Conservation (phyloP, 92 coral and sea anemone species). For the Phenganax marumi region DNA sequence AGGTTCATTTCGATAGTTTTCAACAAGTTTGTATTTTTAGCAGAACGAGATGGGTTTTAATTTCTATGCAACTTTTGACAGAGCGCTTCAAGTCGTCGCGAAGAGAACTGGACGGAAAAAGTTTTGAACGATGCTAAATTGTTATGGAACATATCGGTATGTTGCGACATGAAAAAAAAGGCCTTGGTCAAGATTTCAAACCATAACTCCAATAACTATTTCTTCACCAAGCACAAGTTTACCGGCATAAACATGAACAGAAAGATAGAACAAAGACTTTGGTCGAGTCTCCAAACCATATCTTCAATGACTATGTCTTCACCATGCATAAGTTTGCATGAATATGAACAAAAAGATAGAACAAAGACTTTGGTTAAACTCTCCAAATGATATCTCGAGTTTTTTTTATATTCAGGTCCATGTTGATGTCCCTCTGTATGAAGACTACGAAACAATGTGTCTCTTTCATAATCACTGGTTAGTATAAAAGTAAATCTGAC, state of each 20-base stretch:
- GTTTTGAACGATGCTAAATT: slow-evolving; percentile 26
- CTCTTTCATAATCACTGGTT: slow-evolving; percentile 38
- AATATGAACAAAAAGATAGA: too few species aligned
- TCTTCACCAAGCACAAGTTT: not conserved
- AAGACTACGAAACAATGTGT: slow-evolving; percentile 40
- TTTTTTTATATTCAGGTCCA: not conserved
- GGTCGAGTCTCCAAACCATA: not conserved
- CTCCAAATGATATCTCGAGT: not conserved
- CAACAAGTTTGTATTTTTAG: not conserved
- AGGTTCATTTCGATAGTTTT: slow-evolving; percentile 2
- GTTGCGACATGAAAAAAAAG: not conserved
- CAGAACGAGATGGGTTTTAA: not conserved
- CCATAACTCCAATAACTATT: not conserved
- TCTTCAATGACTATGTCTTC: not conserved
- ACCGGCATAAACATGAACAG: not conserved
- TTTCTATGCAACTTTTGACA: not conserved
- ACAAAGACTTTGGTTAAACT: not conserved
- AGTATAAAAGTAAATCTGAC: not conserved
- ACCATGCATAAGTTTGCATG: not conserved
- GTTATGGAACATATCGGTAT: slow-evolving; percentile 36
- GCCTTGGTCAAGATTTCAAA: not conserved
- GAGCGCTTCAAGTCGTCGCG: not conserved
- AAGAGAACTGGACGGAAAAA: slow-evolving; percentile 6
- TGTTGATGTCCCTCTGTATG: slow-evolving; percentile 36
- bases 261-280: not conserved